Base-by-base conservation (phyloP, 2,797 vertebrate genomes). In the Cephalopachus bancanus region DNA sequence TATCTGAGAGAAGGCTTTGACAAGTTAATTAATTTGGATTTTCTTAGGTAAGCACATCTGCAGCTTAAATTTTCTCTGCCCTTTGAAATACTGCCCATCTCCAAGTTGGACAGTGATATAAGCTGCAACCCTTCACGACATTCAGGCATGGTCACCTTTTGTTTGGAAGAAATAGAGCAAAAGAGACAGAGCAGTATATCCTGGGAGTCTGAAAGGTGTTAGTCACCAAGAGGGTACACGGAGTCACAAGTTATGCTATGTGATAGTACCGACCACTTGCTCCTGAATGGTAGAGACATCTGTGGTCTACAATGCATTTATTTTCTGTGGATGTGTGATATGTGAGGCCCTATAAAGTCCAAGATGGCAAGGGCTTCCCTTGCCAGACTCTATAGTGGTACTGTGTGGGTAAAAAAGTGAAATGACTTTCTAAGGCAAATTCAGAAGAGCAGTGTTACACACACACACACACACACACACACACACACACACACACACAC, bases 1-100 rank as follows among this genome's bases (percentile, higher is more conserved):
- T 81, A 30, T 60, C 69, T 86, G 67, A 89, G 20, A 85, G 78
- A 94, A 95, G 14, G 30, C 59, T 78, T 89, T 94, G 83, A 95
- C 79, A 93, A 83, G 89, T 95, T 95, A 88, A 94, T 95, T 97
- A 94, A 93, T 96, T 95, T 97, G 64, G 95, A 83, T 75, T 89
- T 95, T 95, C 83, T 83, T 94, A 94, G 59, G 30, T 83, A 89
- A 91, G 83, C 87, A 86, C 37, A 65, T 92, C 67, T 51, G 12
- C n/a, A 78, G 11, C 37, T 89, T 67, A 91, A 72, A 91, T 85
- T 94, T 7, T 53, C 2, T 16, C 20, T 86, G 79, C 55, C 71
- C 10, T 75, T 20, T 93, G 55, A 79, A 80, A 92, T 90, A 75
- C 0, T 51, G 20, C 17, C 60, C 17, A 37, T 83, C 81, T 94